Conservation (phyloP, 2,888 invertebrate genomes). For the Xanthia togata region DNA sequence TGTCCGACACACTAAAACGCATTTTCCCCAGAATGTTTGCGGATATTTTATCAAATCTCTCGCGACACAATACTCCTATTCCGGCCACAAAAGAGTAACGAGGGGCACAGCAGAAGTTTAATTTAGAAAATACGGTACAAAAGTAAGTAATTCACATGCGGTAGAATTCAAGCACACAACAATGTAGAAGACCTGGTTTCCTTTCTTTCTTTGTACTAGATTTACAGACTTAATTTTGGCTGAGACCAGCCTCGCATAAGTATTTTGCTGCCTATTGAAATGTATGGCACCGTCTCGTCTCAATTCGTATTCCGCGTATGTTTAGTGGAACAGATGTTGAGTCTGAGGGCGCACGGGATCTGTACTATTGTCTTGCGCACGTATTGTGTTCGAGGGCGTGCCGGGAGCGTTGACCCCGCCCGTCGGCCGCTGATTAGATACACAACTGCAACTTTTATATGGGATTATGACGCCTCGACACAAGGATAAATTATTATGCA, state of each 20-base stretch:
- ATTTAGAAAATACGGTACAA: constrained; percentile 47
- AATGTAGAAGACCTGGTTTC: constrained; percentile 46
- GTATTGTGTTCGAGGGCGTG: constrained; percentile 69
- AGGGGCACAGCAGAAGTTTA: constrained; percentile 56
- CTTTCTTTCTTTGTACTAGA: constrained; percentile 58
- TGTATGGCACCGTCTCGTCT: constrained; percentile 4
- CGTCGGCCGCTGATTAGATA: constrained; percentile 78
- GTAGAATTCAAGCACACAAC: constrained; percentile 42
- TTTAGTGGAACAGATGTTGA: constrained; percentile 39
- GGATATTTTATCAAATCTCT: constrained; percentile 58
- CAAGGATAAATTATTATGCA: constrained; percentile 42
- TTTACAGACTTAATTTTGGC: constrained; percentile 44
- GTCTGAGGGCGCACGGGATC: constrained; percentile 52
- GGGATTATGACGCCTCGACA: constrained; percentile 53
- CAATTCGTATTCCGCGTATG: constrained; percentile 12
- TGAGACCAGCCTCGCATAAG: constrained; percentile 17
- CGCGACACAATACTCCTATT: constrained; percentile 51
- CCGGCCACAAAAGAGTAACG: constrained; percentile 56
- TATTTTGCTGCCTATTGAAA: constrained; percentile 24
- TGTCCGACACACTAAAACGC: constrained; percentile 34
- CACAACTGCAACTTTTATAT: constrained; percentile 76
- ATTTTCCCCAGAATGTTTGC: constrained; percentile 47
- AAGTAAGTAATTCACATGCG: constrained; percentile 52
- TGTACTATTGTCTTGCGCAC: constrained; percentile 63
- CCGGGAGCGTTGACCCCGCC: constrained; percentile 76